Conservation (phyloP, 2,113 vertebrate genomes). For the Piprites chloris region DNA sequence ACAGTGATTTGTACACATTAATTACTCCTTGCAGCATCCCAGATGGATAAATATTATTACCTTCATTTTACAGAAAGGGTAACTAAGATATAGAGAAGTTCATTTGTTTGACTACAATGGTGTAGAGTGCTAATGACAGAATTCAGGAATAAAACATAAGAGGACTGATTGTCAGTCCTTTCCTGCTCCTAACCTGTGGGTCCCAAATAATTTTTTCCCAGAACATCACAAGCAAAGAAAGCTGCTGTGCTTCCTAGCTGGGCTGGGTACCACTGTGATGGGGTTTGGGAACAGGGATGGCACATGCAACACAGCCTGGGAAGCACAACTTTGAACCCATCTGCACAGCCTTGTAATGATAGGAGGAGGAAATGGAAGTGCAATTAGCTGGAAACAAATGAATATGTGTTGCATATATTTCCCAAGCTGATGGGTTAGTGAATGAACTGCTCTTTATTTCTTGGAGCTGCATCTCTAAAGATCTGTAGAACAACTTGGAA, state of each 20-base stretch:
- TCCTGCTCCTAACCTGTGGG: not conserved
- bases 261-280: not conserved
- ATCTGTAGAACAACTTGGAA: slow-evolving; percentile 50
- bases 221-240: not conserved
- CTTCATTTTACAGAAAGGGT: slow-evolving; percentile 47
- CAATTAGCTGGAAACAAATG: slow-evolving; percentile 60
- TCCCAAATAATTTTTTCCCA: not conserved
- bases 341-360: not conserved
- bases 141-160: not conserved
- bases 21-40: slow-evolving; percentile 64
- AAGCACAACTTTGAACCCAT: not conserved
- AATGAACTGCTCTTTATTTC: slow-evolving; percentile 20
- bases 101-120: slow-evolving; percentile 12
- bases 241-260: not conserved
- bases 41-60: slow-evolving; percentile 65
- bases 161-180: not conserved
- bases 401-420: slow-evolving; percentile 48
- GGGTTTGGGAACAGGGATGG: not conserved
- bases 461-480: slow-evolving; percentile 31
- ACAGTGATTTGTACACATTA: slow-evolving; percentile 61
- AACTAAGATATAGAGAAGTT: slow-evolving; percentile 47
- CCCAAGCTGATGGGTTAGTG: slow-evolving; percentile 43
- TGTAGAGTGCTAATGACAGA: not conserved
- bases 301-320: not conserved
- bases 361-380: slow-evolving; percentile 53